A percentile compares a stretch with the other conserved stretches of the same genome.
Evolutionary conservation across 1,140 invertebrate species (phyloP).

Genomic region (Holotrichia oblita): DNA sequence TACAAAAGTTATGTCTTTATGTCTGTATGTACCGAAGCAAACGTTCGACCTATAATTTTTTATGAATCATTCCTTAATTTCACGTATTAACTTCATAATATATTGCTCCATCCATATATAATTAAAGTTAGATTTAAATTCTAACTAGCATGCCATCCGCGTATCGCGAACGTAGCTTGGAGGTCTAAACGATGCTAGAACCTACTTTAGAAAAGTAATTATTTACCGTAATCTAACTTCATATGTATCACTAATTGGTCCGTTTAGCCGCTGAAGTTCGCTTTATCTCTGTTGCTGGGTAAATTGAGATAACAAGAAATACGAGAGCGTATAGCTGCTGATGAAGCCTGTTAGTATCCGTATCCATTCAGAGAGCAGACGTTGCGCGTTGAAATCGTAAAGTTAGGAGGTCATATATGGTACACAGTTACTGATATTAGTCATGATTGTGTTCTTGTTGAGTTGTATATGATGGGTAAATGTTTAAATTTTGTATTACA

Average conservation of each 20-base stretch:
- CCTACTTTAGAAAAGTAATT: background rate
- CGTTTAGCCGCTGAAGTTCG: background rate
- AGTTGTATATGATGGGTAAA: background rate
- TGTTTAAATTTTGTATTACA: background rate
- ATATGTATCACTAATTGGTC: constrained; percentile 5
- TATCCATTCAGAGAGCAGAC: too few species aligned
- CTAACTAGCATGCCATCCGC: background rate
- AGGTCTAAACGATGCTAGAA: too few species aligned
- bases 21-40: too few species aligned
- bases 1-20: too few species aligned
- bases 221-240: background rate
- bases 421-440: too few species aligned
- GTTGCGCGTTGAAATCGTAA: background rate
- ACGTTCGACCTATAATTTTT: too few species aligned
- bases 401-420: too few species aligned
- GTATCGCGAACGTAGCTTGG: background rate
- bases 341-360: background rate
- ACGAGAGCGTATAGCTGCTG: background rate
- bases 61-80: too few species aligned
- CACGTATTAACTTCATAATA: too few species aligned
- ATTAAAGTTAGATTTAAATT: too few species aligned
- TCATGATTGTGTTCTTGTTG: too few species aligned
- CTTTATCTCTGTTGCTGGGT: background rate
- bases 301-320: background rate
- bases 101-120: too few species aligned